These are phyloP conservation scores for rabbit (Oryctolagus cuniculus) DNA, from an alignment of 2,113 vertebrate genomes.

Conservation along the genomic window DNA sequence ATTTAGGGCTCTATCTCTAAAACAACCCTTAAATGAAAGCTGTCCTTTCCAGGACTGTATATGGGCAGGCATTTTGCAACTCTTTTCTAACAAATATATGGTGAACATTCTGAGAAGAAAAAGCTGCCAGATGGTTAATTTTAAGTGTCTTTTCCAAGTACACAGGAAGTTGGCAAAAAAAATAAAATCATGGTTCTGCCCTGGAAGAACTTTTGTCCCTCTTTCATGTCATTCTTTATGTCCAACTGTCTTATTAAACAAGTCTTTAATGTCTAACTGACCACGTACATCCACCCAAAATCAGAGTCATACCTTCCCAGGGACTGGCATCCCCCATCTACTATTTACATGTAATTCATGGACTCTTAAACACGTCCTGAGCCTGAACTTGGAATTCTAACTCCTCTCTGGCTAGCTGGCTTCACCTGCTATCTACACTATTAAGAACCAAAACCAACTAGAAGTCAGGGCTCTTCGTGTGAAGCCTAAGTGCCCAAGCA, in stretches of 20 bases:
- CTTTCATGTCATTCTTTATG: not conserved
- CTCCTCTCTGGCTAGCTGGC: not conserved
- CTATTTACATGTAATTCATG: not conserved
- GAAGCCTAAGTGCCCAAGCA: too few species aligned
- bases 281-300: too few species aligned
- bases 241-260: not conserved
- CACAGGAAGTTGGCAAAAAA: not conserved
- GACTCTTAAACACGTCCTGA: not conserved
- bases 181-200: fast-evolving
- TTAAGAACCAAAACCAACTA: not conserved
- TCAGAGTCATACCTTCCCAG: not conserved
- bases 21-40: not conserved
- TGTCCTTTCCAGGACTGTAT: not conserved
- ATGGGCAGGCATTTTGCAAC: not conserved
- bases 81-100: not conserved
- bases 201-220: not conserved
- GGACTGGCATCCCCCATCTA: not conserved
- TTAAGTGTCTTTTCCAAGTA: not conserved
- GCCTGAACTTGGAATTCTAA: not conserved
- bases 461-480: not conserved
- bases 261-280: not conserved
- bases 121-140: not conserved
- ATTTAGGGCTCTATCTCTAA: not conserved
- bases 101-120: not conserved
- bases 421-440: not conserved